phyloP scores from a whole-genome alignment of 2,113 vertebrate species.

The crab-eating macaque (Macaca fascicularis) region DNA sequence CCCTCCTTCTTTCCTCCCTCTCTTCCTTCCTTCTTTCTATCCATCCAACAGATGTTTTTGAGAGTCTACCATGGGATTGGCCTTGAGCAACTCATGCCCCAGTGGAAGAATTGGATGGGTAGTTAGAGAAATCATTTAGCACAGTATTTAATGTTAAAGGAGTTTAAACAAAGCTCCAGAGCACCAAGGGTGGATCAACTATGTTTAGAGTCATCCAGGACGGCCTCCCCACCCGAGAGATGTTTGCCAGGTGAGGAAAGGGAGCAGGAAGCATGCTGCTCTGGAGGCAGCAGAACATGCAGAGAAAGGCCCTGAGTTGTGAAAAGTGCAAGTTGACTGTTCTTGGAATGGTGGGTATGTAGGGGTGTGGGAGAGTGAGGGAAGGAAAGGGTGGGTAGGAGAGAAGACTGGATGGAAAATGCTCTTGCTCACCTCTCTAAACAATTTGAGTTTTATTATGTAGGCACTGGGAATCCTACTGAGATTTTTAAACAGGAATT shows the following conservation, averaged over 20 bases:
- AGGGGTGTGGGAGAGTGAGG: background rate
- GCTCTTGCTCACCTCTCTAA: background rate
- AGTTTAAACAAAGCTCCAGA: background rate
- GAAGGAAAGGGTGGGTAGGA: background rate
- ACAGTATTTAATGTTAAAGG: background rate
- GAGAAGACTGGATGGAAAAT: background rate
- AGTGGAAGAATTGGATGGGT: background rate
- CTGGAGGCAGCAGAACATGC: background rate
- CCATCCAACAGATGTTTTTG: background rate
- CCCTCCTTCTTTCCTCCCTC: background rate
- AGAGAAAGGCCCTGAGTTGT: background rate
- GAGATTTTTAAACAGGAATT: background rate
- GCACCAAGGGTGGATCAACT: too few species aligned
- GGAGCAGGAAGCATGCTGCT: background rate
- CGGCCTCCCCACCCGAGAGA: background rate
- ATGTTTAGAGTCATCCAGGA: background rate
- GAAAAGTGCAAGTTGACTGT: background rate
- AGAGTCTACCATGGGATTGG: background rate
- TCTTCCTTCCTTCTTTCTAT: background rate
- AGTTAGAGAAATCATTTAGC: background rate
- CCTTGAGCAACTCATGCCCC: background rate
- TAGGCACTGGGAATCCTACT: background rate
- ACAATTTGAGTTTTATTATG: background rate
- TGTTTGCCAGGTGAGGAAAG: background rate
- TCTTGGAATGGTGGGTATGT: background rate